Percentiles rank a stretch among this genome's conserved stretches.
Evolutionary conservation across 2,888 invertebrate genomes (phyloP).

Genomic region (Habrosyne pyritoides): DNA sequence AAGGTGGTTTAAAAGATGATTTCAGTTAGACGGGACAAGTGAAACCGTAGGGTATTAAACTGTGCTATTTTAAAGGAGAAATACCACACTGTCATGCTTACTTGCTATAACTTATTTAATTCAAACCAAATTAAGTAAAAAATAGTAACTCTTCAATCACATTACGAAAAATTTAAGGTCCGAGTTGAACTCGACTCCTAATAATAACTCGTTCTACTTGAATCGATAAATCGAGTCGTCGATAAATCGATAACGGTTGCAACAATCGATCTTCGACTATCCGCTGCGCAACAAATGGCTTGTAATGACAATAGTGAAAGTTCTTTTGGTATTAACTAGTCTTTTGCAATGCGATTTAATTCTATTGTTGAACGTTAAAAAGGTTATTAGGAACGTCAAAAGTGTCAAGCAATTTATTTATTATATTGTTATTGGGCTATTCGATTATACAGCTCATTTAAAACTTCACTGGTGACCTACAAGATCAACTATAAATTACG

Average conservation of each 20-base stretch:
- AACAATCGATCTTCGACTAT: constrained; percentile 5
- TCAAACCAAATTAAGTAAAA: background rate
- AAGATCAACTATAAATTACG: no score
- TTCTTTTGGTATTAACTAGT: background rate
- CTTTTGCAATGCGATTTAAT: constrained; percentile 1
- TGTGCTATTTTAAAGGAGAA: no score
- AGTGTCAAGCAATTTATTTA: background rate
- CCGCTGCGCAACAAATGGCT: background rate
- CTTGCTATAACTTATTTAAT: no score
- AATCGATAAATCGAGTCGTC: constrained; percentile 6
- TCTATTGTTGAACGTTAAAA: constrained; percentile 4
- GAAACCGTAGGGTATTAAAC: no score
- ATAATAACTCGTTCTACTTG: background rate
- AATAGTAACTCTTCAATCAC: no score
- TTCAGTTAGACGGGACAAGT: no score
- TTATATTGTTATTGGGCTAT: background rate
- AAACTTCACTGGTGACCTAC: background rate
- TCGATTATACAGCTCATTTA: background rate
- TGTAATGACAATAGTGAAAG: constrained; percentile 8
- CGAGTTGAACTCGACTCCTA: background rate
- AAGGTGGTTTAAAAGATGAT: no score
- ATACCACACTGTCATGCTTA: no score
- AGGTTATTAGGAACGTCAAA: background rate
- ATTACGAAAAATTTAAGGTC: background rate
- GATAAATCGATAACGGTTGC: constrained; percentile 7